Evolutionary conservation across 2,113 vertebrate genomes (phyloP).

Genomic region (Microcebus jonahi): DNA sequence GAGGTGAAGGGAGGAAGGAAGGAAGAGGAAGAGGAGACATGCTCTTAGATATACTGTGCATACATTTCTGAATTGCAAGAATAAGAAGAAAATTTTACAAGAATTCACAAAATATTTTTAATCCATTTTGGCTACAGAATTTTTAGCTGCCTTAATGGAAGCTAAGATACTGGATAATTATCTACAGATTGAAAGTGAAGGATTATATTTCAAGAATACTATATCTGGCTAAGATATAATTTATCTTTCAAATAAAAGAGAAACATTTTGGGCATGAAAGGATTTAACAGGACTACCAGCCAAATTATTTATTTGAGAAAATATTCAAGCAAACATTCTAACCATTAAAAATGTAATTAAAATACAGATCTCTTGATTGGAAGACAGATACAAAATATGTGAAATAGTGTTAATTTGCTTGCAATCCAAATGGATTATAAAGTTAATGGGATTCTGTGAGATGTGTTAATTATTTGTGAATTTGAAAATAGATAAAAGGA

Average conservation of each 20-base stretch:
- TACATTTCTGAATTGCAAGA: not conserved
- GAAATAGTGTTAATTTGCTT: not conserved
- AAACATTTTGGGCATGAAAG: slow-evolving; percentile 12
- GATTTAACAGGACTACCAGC: not conserved
- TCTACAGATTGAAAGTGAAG: not conserved
- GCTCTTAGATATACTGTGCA: not conserved
- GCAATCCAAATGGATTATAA: not conserved
- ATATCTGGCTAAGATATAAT: not conserved
- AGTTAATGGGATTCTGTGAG: not conserved
- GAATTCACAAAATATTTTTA: not conserved
- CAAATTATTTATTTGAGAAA: slow-evolving; percentile 41
- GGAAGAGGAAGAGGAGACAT: not conserved
- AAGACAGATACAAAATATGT: not conserved
- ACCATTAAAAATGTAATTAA: slow-evolving; percentile 32
- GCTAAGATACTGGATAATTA: not conserved
- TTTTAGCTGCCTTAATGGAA: not conserved
- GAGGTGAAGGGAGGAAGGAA: not conserved
- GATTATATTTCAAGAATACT: not conserved
- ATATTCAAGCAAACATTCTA: not conserved
- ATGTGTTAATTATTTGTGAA: not conserved
- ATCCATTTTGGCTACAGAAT: not conserved
- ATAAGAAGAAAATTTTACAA: not conserved
- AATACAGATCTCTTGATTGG: not conserved
- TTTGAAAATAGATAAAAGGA: not conserved
- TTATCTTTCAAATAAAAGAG: slow-evolving; percentile 21